A percentile compares a stretch with the other conserved stretches of the same genome.
Evolutionary conservation across 2,113 vertebrate genomes (phyloP).

Genomic region (Macaca mulatta): DNA sequence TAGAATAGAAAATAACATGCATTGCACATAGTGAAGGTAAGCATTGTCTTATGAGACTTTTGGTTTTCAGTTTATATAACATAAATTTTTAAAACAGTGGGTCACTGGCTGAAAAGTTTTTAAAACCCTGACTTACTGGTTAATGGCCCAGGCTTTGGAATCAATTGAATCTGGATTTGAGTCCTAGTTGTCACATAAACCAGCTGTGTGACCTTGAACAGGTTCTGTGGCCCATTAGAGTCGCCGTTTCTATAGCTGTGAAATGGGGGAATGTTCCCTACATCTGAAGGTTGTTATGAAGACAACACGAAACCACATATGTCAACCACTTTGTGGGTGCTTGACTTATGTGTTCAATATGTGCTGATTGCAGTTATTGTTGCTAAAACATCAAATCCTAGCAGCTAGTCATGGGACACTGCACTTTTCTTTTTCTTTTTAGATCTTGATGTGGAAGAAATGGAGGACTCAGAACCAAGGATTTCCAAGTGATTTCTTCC

Average conservation of each 20-base stretch:
- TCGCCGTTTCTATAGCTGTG: not conserved
- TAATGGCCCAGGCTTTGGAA: not conserved
- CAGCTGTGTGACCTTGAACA: not conserved
- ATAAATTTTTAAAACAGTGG: not conserved
- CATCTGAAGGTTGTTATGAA: not conserved
- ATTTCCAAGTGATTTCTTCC: constrained; percentile 70
- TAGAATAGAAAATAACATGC: not conserved
- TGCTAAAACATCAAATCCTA: not conserved
- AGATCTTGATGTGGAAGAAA: constrained; percentile 67
- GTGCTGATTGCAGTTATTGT: not conserved
- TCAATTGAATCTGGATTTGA: not conserved
- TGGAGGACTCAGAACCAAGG: constrained; percentile 65
- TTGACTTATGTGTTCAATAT: not conserved
- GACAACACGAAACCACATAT: not conserved
- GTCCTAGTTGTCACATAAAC: not conserved
- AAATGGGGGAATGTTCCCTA: not conserved
- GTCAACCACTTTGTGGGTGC: not conserved
- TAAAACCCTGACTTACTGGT: not conserved
- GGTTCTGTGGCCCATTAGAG: not conserved
- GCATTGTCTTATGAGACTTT: constrained; percentile 20
- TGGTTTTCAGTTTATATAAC: constrained; percentile 3
- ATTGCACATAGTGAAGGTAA: not conserved
- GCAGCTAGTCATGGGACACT: not conserved
- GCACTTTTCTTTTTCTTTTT: not conserved
- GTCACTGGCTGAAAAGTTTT: not conserved